These are phyloP conservation scores for Didymodactylos carnosus DNA, from an alignment of 2,888 invertebrate species.

Conservation along the genomic window DNA sequence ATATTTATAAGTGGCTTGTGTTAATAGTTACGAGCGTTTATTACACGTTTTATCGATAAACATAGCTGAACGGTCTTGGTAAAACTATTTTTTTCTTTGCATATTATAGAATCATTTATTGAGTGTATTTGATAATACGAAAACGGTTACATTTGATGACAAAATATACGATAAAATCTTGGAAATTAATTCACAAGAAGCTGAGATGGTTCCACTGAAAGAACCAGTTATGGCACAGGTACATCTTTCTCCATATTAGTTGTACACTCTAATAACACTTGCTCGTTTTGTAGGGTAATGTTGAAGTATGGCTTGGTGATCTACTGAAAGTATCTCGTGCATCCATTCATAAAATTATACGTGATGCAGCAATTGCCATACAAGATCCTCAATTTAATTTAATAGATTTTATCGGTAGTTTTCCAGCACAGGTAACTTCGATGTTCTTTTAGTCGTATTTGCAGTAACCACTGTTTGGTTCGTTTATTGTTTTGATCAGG, in stretches of 20 bases:
- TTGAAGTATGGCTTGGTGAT: slow-evolving; percentile 81
- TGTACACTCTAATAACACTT: background rate
- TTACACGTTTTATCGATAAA: no score
- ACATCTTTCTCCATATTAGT: background rate
- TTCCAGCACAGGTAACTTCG: slow-evolving; percentile 61
- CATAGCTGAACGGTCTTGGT: background rate
- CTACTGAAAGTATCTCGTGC: slow-evolving; percentile 64
- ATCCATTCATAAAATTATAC: slow-evolving; percentile 72
- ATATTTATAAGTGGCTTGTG: no score
- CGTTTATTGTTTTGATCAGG: slow-evolving; percentile 20
- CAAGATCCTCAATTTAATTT: slow-evolving; percentile 63
- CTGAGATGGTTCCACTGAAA: slow-evolving; percentile 58
- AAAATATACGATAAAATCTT: slow-evolving; percentile 86
- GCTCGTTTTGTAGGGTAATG: slow-evolving; percentile 37
- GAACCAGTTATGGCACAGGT: slow-evolving; percentile 48
- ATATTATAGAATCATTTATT: slow-evolving; percentile 60
- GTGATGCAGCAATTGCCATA: slow-evolving; percentile 56
- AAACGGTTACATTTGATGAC: slow-evolving; percentile 71
- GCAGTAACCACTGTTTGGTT: background rate
- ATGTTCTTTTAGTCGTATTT: background rate
- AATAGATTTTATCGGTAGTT: slow-evolving; percentile 66
- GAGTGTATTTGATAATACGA: slow-evolving; percentile 86
- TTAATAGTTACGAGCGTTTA: no score
- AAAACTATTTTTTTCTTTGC: background rate
- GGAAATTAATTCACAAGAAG: slow-evolving; percentile 74